Conservation (phyloP, 2,113 vertebrate species). For the Irena cyanogastra region DNA sequence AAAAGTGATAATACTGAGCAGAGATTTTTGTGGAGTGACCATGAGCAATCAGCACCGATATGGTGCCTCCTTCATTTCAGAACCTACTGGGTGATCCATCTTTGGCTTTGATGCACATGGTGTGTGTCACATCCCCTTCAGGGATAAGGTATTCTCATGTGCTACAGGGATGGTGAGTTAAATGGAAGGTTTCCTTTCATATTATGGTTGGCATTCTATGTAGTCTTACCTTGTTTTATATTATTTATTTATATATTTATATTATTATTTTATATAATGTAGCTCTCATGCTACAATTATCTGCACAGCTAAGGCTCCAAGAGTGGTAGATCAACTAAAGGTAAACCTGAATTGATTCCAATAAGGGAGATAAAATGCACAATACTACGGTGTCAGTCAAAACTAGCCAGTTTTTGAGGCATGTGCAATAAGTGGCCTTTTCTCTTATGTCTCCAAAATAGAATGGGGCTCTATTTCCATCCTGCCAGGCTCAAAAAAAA, state of each 20-base stretch:
- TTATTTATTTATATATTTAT: too few species aligned
- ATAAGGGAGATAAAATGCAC: neutral
- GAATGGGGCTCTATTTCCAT: neutral
- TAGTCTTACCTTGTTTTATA: neutral
- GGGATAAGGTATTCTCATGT: neutral
- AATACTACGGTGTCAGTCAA: neutral
- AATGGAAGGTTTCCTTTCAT: neutral
- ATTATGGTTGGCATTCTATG: neutral
- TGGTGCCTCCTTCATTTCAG: neutral
- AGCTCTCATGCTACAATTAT: neutral
- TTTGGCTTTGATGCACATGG: neutral
- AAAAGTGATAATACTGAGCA: neutral
- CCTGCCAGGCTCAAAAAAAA: neutral
- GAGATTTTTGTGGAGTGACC: neutral
- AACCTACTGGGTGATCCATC: neutral
- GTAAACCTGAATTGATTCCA: neutral
- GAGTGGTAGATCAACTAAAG: neutral
- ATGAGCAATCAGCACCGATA: neutral
- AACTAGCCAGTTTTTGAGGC: neutral
- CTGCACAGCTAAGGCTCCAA: neutral
- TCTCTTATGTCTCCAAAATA: neutral
- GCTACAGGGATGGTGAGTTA: neutral
- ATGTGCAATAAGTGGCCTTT: neutral
- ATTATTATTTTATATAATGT: too few species aligned
- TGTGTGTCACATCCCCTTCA: neutral